Percentiles rank a stretch among this genome's conserved stretches.
Conservation (phyloP, 2,113 vertebrate genomes). For the Callipepla californica region DNA sequence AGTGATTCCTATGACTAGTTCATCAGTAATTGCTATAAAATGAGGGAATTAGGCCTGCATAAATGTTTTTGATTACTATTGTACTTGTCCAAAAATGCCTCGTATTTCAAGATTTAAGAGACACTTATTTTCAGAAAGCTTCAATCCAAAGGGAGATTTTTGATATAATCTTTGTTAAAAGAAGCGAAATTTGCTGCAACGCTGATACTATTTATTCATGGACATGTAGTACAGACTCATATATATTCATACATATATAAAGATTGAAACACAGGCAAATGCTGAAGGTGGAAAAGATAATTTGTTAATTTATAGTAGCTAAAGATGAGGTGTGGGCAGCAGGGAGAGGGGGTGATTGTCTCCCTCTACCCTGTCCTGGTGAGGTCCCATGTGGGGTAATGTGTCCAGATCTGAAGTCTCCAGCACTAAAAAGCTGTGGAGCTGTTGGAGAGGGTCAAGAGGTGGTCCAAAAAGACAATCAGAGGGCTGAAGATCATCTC, state of each 20-base stretch:
- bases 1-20: not conserved
- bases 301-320: not conserved
- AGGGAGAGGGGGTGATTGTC: too few relatives aligned
- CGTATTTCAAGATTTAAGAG: not conserved
- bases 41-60: not conserved
- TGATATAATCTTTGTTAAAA: not conserved
- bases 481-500: too few relatives aligned
- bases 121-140: not conserved
- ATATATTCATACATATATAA: fast-evolving
- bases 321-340: not conserved
- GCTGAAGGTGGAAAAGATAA: not conserved
- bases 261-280: not conserved
- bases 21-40: not conserved
- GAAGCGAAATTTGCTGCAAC: fast-evolving
- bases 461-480: too few relatives aligned
- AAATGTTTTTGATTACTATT: not conserved
- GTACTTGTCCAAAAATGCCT: fast-evolving
- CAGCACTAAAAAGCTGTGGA: too few relatives aligned
- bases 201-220: not conserved
- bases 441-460: too few relatives aligned
- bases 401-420: too few relatives aligned
- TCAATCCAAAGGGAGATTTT: not conserved
- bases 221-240: not conserved
- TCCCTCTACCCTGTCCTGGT: too few relatives aligned
- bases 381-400: too few relatives aligned